Evolutionary conservation across 2,797 vertebrate species (phyloP).

Genomic region (Poeciliopsis infans): DNA sequence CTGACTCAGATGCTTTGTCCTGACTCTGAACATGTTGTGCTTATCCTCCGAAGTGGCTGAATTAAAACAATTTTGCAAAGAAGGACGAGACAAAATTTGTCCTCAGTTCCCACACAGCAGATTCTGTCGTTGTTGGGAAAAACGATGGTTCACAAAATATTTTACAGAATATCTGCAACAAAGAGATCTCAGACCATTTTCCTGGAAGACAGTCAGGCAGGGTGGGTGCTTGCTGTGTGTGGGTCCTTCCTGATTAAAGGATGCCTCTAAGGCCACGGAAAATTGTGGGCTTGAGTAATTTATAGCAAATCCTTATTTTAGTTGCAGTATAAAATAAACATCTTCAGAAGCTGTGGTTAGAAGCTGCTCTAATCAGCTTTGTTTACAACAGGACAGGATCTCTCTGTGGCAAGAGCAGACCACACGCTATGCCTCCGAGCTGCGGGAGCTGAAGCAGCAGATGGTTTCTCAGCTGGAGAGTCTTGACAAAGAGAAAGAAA

Average conservation of each 20-base stretch:
- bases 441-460: conserved; percentile 95
- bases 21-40: not conserved
- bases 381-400: conserved; percentile 86
- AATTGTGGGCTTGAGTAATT: conserved; percentile 42
- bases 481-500: conserved; percentile 92
- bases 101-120: not conserved
- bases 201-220: conserved; percentile 31
- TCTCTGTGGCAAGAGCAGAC: conserved; percentile 95
- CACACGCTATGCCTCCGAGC: conserved; percentile 90
- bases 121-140: not conserved
- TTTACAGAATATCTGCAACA: conserved; percentile 7
- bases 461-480: conserved; percentile 91
- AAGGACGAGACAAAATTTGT: not conserved
- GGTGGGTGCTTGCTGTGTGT: conserved; percentile 29
- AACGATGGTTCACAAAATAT: not conserved
- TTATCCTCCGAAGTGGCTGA: not conserved
- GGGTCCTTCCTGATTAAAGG: not conserved
- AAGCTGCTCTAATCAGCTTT: conserved; percentile 5
- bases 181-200: conserved; percentile 16
- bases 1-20: not conserved
- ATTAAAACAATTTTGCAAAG: not conserved
- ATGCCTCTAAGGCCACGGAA: conserved; percentile 26
- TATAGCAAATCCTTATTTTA: conserved; percentile 10
- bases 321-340: conserved; percentile 15
- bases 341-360: not conserved